Evolutionary conservation across 1,140 invertebrate species (phyloP).

Genomic region (Oreohelix idahoensis): DNA sequence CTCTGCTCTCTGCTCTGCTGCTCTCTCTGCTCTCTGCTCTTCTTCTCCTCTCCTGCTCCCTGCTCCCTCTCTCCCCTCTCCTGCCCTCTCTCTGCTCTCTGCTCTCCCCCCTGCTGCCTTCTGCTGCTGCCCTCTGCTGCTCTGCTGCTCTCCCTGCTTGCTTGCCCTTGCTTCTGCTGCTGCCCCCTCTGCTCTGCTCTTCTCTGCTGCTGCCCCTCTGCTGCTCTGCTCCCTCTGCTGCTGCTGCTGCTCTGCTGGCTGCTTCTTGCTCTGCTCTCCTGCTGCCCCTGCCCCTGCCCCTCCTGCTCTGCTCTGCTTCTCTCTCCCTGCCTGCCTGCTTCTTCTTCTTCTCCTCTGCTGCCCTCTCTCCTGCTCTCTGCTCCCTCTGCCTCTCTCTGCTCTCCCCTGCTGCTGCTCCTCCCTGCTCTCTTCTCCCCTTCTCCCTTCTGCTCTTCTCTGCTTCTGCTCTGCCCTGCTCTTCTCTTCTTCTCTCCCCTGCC

Average conservation of each 20-base stretch:
- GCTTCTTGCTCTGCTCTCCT: neutral
- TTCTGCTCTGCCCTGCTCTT: too few species aligned
- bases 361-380: neutral
- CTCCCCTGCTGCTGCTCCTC: too few species aligned
- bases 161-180: neutral
- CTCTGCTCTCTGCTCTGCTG: neutral
- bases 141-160: neutral
- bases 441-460: too few species aligned
- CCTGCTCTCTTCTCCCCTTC: too few species aligned
- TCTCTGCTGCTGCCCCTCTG: neutral
- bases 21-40: neutral
- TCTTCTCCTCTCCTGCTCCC: neutral
- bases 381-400: too few species aligned
- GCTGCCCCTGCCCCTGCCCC: neutral
- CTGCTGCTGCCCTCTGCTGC: neutral
- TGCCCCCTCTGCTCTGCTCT: neutral
- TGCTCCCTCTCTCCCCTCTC: neutral
- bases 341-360: neutral
- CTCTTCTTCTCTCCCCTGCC: too few species aligned
- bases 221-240: neutral
- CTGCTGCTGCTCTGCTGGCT: too few species aligned
- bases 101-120: neutral
- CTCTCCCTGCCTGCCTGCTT: neutral
- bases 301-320: neutral
- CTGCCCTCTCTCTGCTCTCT: neutral